Conservation (phyloP, 2,888 invertebrate genomes). For the Drosophila paranaensis region DNA sequence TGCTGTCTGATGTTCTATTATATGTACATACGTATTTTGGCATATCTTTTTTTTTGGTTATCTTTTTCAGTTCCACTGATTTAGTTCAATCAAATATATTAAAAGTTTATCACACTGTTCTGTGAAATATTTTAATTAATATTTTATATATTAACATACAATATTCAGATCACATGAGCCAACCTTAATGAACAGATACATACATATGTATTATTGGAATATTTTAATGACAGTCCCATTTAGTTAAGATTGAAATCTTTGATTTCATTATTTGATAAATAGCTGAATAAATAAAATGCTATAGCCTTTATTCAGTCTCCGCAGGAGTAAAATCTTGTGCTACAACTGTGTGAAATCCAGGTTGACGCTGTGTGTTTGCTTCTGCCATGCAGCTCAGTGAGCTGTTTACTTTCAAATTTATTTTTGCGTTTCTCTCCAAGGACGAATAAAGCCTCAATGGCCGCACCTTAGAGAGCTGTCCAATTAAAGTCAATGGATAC, state of each 20-base stretch:
- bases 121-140: too few species aligned
- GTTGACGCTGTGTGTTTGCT: background rate
- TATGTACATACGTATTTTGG: too few species aligned
- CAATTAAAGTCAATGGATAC: conserved; percentile 41
- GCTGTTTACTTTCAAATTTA: conserved; percentile 44
- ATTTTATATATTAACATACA: too few species aligned
- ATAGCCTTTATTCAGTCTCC: background rate
- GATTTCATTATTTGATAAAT: background rate
- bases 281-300: background rate
- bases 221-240: too few species aligned
- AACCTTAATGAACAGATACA: too few species aligned
- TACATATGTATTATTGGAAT: too few species aligned
- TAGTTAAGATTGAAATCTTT: background rate
- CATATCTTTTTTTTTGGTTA: too few species aligned
- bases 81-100: too few species aligned
- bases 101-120: too few species aligned
- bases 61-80: too few species aligned
- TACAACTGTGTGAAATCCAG: background rate
- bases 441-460: conserved; percentile 6
- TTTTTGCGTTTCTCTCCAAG: conserved; percentile 9
- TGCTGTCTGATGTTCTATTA: too few species aligned
- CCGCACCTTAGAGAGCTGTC: conserved; percentile 52
- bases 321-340: background rate
- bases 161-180: too few species aligned
- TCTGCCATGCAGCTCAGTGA: conserved; percentile 5